Evolutionary conservation across 2,797 vertebrate genomes (phyloP).

Genomic region (Carcharodon carcharias): DNA sequence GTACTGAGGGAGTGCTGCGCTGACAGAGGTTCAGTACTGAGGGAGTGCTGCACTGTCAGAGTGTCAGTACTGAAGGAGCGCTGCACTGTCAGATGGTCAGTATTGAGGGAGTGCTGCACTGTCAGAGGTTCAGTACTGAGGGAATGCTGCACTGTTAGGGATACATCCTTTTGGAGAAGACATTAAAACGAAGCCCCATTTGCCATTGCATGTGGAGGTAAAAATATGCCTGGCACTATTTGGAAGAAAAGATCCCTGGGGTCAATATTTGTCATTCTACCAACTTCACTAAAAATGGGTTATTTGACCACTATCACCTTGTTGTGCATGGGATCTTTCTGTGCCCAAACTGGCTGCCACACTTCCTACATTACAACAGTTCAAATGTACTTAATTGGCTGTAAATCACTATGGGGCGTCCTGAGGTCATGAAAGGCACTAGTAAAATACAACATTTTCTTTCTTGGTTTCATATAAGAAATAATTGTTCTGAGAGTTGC

Average conservation of each 20-base stretch:
- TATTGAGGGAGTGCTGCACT: background rate
- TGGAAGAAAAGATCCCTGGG: background rate
- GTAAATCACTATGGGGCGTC: background rate
- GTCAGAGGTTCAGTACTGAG: background rate
- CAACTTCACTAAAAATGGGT: background rate
- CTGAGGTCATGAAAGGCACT: background rate
- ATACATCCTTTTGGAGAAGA: background rate
- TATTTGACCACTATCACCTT: background rate
- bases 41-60: background rate
- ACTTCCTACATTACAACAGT: background rate
- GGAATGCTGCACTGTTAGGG: background rate
- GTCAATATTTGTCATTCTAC: background rate
- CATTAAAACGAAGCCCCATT: background rate
- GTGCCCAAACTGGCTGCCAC: background rate
- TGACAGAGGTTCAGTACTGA: background rate
- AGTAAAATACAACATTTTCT: background rate
- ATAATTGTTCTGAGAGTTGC: background rate
- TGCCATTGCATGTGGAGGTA: background rate
- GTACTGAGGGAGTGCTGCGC: background rate
- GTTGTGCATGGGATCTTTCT: background rate
- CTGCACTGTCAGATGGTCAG: background rate
- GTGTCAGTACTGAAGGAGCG: background rate
- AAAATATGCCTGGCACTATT: background rate
- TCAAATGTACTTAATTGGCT: background rate
- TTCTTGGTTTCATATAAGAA: background rate